phyloP scores from a whole-genome alignment of 2,888 invertebrate genomes.

The Sarcophaga subvicina region DNA sequence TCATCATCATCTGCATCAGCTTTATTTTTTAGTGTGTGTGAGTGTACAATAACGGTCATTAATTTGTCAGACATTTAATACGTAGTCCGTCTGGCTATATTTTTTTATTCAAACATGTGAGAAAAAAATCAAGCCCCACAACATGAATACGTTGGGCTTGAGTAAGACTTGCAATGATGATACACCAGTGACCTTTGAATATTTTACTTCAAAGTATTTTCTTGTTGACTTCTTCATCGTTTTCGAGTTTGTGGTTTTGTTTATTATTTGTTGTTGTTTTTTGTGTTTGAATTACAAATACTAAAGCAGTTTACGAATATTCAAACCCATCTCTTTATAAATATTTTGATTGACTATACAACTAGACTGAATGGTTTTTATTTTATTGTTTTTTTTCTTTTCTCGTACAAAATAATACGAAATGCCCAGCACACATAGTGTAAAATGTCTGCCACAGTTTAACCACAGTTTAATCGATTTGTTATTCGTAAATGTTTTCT shows the following conservation, averaged over 20 bases:
- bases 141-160: background rate
- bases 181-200: slow-evolving; percentile 50
- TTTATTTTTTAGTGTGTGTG: slow-evolving; percentile 14
- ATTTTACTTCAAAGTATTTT: background rate
- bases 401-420: background rate
- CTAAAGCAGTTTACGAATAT: background rate
- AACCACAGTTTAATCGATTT: too few relatives aligned
- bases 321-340: background rate
- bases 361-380: background rate
- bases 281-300: background rate
- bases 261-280: background rate
- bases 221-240: background rate
- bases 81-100: background rate
- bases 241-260: background rate
- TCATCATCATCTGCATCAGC: slow-evolving; percentile 26
- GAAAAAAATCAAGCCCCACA: background rate
- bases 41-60: slow-evolving; percentile 53
- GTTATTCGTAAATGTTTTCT: too few relatives aligned
- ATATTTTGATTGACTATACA: background rate
- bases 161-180: slow-evolving; percentile 1
- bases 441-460: too few relatives aligned
- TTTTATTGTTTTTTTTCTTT: too few relatives aligned
- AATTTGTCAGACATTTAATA: slow-evolving; percentile 68
- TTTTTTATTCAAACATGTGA: slow-evolving; percentile 13
- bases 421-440: background rate